Conservation (phyloP, 2,888 invertebrate genomes). For the Orthosia incerta region DNA sequence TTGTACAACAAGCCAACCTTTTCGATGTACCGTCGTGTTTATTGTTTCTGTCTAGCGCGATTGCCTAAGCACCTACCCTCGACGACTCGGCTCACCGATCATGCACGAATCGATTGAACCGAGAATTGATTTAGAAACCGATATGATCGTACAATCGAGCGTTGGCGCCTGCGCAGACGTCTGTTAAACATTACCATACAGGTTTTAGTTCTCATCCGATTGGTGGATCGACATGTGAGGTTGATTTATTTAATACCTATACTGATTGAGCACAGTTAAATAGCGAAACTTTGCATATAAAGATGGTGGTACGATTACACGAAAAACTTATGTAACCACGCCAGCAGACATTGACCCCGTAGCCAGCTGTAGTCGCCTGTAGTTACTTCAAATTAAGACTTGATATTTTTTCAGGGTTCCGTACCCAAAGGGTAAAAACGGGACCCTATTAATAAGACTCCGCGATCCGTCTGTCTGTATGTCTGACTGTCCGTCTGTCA, state of each 20-base stretch:
- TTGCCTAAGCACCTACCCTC: conserved; percentile 61
- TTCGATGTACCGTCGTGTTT: conserved; percentile 61
- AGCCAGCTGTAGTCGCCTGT: too few relatives aligned
- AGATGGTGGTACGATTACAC: too few relatives aligned
- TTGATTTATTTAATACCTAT: conserved; percentile 24
- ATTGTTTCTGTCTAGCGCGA: conserved; percentile 67
- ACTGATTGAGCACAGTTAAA: background rate
- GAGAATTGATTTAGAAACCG: conserved; percentile 73
- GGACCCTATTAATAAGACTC: too few relatives aligned
- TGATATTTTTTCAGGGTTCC: too few relatives aligned
- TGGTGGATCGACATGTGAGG: conserved; percentile 17
- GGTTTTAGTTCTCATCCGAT: conserved; percentile 42
- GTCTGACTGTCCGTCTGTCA: too few relatives aligned
- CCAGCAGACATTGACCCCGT: too few relatives aligned
- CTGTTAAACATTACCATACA: conserved; percentile 52
- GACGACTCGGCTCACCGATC: conserved; percentile 62
- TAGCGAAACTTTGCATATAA: background rate
- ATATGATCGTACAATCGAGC: conserved; percentile 71
- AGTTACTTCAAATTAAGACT: too few relatives aligned
- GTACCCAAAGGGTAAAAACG: too few relatives aligned
- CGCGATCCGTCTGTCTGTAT: too few relatives aligned
- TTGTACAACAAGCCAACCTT: conserved; percentile 66
- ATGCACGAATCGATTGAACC: conserved; percentile 68
- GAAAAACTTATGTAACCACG: too few relatives aligned
- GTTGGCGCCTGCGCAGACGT: conserved; percentile 62